These are phyloP conservation scores for Xanthorhoe spadicearia DNA, from an alignment of 2,888 invertebrate species.

Conservation along the genomic window DNA sequence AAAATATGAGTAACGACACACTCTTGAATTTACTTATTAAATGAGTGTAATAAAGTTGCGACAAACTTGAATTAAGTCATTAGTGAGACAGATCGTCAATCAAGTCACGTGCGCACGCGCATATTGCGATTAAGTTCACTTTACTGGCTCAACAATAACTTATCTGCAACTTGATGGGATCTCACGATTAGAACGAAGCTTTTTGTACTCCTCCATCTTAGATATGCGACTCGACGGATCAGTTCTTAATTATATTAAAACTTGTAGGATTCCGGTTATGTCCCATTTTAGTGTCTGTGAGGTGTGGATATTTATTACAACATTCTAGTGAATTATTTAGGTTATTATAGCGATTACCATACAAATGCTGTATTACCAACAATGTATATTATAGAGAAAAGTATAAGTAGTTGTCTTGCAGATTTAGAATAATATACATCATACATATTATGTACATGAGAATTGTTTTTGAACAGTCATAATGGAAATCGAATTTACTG, in stretches of 20 bases:
- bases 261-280: conserved; percentile 4
- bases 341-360: background rate
- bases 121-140: conserved; percentile 12
- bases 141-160: conserved; percentile 13
- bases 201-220: conserved; percentile 4
- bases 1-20: background rate
- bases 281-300: background rate
- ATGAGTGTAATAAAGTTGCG: background rate
- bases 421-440: no score
- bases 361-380: background rate
- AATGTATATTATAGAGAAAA: background rate
- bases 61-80: conserved; percentile 35
- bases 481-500: no score
- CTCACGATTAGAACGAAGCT: conserved; percentile 9
- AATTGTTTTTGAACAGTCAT: no score
- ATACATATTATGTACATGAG: no score
- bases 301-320: background rate
- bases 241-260: conserved; percentile 3
- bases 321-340: background rate
- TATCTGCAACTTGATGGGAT: conserved; percentile 9
- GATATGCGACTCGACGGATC: conserved; percentile 1
- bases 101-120: conserved; percentile 22
- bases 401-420: no score
- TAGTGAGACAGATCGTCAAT: conserved; percentile 31
- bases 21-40: conserved; percentile 1